Evolutionary conservation across 2,113 vertebrate species (phyloP).

Genomic region (Sterna hirundo): DNA sequence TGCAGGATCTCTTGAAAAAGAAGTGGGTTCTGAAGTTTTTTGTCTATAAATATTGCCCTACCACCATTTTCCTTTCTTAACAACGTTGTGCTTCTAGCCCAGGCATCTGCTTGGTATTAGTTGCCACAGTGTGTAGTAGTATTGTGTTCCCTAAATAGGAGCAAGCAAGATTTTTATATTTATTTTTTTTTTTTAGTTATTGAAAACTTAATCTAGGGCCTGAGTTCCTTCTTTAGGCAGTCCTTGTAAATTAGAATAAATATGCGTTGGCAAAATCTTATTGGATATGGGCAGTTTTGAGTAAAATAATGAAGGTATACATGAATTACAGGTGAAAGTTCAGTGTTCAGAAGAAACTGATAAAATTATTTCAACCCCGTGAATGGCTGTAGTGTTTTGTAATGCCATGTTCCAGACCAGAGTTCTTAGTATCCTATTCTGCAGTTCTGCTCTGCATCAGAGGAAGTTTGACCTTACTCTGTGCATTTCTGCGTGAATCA

Average conservation of each 20-base stretch:
- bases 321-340: not conserved
- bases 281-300: not conserved
- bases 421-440: not conserved
- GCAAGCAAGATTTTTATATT: not conserved
- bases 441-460: not conserved
- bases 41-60: not conserved
- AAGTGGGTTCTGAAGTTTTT: not conserved
- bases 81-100: not conserved
- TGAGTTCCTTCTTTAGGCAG: not conserved
- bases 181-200: not conserved
- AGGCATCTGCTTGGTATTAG: not conserved
- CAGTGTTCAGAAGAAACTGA: not conserved
- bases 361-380: not conserved
- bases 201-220: not conserved
- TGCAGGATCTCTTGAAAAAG: not conserved
- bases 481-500: not conserved
- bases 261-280: not conserved
- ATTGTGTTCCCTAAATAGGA: not conserved
- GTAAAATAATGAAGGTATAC: not conserved
- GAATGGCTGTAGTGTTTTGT: not conserved
- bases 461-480: not conserved
- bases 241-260: not conserved
- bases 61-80: not conserved
- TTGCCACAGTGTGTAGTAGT: not conserved
- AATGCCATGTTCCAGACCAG: not conserved